phyloP scores from a whole-genome alignment of 2,888 invertebrate genomes.

The Eudasyphora cyanicolor region DNA sequence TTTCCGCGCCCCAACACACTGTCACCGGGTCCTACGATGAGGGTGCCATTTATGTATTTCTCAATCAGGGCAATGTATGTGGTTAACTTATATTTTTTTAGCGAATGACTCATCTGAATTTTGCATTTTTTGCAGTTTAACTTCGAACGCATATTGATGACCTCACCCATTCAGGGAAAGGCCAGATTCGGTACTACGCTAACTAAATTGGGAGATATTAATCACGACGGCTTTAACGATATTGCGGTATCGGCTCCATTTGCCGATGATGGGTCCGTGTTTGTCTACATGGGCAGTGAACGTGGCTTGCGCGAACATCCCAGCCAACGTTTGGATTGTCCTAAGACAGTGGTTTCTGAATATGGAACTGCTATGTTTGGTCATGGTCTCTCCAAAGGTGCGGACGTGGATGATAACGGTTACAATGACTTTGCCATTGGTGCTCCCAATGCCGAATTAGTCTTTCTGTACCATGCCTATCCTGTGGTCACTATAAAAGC shows the following conservation, averaged over 20 bases:
- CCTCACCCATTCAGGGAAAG: conserved; percentile 73
- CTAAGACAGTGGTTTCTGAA: conserved; percentile 62
- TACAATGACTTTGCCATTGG: conserved; percentile 80
- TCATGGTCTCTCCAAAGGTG: conserved; percentile 79
- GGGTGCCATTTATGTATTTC: conserved; percentile 79
- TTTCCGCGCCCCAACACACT: conserved; percentile 83
- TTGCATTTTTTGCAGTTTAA: conserved; percentile 72
- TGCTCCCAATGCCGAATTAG: conserved; percentile 80
- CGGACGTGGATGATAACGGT: conserved; percentile 80
- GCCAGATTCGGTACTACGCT: conserved; percentile 78
- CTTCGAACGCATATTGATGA: conserved; percentile 75
- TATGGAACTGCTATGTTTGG: conserved; percentile 79
- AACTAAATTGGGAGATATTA: conserved; percentile 82
- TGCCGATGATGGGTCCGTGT: conserved; percentile 83
- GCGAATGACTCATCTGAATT: not conserved
- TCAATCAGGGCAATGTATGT: conserved; percentile 79
- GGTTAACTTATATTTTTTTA: not conserved
- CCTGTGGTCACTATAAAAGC: conserved; percentile 79
- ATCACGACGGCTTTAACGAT: conserved; percentile 85
- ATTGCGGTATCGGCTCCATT: conserved; percentile 87
- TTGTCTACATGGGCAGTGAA: conserved; percentile 81
- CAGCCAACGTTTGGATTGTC: conserved; percentile 79
- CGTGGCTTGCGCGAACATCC: conserved; percentile 77
- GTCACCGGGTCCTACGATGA: conserved; percentile 78
- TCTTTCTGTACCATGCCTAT: conserved; percentile 79